Evolutionary conservation across 2,113 vertebrate species (phyloP).

Genomic region (Chinchilla lanigera): DNA sequence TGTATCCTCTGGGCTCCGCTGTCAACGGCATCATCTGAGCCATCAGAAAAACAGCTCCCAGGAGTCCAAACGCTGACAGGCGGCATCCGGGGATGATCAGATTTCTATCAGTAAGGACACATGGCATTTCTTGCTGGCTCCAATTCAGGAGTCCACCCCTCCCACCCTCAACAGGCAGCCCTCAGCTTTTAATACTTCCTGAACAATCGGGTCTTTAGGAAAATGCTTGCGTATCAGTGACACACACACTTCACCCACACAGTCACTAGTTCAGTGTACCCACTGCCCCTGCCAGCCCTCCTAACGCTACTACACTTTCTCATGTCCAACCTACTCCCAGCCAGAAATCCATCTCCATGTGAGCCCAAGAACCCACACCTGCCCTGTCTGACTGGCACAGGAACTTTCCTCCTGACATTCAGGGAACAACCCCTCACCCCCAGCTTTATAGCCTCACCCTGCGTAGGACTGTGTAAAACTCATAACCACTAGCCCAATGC

Average conservation of each 20-base stretch:
- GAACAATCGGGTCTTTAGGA: slow-evolving; percentile 59
- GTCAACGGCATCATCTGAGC: not conserved
- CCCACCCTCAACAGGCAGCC: not conserved
- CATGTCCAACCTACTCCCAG: not conserved
- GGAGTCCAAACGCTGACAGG: slow-evolving; percentile 68
- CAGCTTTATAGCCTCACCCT: not conserved
- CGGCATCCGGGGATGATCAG: slow-evolving; percentile 67
- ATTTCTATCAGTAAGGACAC: slow-evolving; percentile 77
- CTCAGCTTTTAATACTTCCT: slow-evolving; percentile 37
- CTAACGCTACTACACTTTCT: not conserved
- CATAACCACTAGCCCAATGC: not conserved
- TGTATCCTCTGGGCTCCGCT: not conserved
- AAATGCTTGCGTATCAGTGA: not conserved
- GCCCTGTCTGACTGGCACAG: not conserved
- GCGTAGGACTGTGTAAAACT: not conserved
- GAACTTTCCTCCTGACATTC: not conserved
- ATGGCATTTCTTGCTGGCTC: slow-evolving; percentile 73
- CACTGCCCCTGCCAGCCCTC: not conserved
- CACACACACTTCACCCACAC: not conserved
- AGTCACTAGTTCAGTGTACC: not conserved
- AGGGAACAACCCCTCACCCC: not conserved
- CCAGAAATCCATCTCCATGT: not conserved
- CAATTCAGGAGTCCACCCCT: slow-evolving; percentile 4
- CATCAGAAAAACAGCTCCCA: slow-evolving; percentile 45
- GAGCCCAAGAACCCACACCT: not conserved